Evolutionary conservation across 2,797 vertebrate species (phyloP).

Genomic region (Masticophis lateralis): DNA sequence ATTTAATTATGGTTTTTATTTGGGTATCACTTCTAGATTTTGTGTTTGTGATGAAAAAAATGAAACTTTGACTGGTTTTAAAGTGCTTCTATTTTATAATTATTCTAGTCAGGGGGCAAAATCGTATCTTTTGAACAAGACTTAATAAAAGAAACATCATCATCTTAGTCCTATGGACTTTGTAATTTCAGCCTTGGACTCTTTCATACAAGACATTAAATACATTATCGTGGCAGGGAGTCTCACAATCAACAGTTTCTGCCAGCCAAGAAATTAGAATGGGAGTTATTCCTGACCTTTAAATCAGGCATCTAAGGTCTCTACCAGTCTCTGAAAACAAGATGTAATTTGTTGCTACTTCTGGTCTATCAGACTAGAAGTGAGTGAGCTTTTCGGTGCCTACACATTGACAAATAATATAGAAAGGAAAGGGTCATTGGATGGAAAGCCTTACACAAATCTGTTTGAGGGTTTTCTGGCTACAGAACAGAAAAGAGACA

Average conservation of each 20-base stretch:
- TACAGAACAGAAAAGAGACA: neutral
- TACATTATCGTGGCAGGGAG: neutral
- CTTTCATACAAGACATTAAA: neutral
- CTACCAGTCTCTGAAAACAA: neutral
- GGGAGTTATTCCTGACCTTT: neutral
- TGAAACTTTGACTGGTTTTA: neutral
- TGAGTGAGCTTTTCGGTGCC: neutral
- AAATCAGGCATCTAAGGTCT: neutral
- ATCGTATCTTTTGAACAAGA: neutral
- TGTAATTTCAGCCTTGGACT: neutral
- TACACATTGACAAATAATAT: neutral
- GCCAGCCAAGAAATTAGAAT: neutral
- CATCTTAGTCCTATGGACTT: constrained; percentile 2
- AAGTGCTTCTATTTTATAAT: neutral
- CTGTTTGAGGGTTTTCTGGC: neutral
- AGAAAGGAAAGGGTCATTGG: neutral
- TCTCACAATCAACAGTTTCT: neutral
- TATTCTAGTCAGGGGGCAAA: neutral
- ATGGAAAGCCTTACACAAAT: neutral
- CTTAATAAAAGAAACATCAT: neutral
- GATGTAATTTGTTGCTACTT: neutral
- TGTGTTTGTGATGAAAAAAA: no score
- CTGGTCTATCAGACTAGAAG: neutral
- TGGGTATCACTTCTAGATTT: no score
- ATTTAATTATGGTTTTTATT: no score